phyloP scores from a whole-genome alignment of 92 coral and sea anemone genomes.

The Zoanthus sansibaricus region DNA sequence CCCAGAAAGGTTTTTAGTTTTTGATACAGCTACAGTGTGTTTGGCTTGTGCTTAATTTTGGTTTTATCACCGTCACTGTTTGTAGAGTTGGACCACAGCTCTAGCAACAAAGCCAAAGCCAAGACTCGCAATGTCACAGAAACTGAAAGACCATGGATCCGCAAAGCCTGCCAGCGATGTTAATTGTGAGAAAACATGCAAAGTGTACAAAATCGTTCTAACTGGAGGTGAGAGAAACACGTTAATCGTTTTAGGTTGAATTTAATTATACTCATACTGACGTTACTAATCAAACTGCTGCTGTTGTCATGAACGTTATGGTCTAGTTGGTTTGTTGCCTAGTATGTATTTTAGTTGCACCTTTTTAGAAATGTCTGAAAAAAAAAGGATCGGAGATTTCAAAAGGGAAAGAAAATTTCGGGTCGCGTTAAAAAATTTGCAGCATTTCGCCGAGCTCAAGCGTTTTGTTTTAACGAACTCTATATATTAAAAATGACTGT shows the following conservation, averaged over 20 bases:
- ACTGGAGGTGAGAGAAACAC: conserved; percentile 87
- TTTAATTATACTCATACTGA: not conserved
- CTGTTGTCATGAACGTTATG: not conserved
- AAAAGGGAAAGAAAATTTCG: too few relatives aligned
- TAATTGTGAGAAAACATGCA: conserved; percentile 14
- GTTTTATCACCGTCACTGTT: not conserved
- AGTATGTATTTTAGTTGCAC: not conserved
- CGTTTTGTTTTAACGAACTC: too few relatives aligned
- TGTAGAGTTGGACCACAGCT: too few relatives aligned
- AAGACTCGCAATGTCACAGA: not conserved
- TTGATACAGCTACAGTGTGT: not conserved
- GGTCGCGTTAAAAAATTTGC: too few relatives aligned
- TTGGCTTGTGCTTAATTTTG: not conserved
- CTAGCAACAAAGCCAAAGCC: too few relatives aligned
- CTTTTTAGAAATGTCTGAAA: too few relatives aligned
- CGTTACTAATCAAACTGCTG: not conserved
- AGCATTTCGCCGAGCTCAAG: too few relatives aligned
- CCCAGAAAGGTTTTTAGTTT: not conserved
- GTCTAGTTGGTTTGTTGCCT: not conserved
- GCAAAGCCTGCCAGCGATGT: not conserved
- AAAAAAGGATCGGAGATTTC: too few relatives aligned
- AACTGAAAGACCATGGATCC: not conserved
- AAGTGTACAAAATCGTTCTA: conserved; percentile 86
- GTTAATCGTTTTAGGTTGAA: not conserved
- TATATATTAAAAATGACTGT: too few relatives aligned